Base-by-base conservation (phyloP, 2,113 vertebrate species). In the Cricetomys ansorgei region DNA sequence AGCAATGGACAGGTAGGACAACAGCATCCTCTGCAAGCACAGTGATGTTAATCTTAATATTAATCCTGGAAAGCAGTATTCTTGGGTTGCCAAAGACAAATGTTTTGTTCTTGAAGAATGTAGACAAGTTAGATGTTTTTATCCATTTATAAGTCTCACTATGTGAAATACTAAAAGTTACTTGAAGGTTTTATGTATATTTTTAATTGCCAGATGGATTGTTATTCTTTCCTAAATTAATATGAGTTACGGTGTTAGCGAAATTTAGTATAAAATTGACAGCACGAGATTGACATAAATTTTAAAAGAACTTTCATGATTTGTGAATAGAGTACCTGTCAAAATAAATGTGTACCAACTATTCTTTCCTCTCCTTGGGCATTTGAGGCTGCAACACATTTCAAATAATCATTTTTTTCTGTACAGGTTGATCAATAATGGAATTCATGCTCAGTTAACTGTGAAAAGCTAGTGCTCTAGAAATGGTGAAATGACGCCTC, bases 221-320 rank as follows among this genome's bases (percentile, higher is more conserved):
- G 27, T 65, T 73, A 88, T 10, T n/a, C 34, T 10, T 75, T 75
- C 65, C 7, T 80, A 2, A 88, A n/a, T 81, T 81, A 93, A 75
- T 43, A 19, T 67, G 27, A 7, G 8, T 1, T 40, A 12, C 43
- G 53, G 12, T 73, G 34, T 84, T 85, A 57, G 62, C 16, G 7
- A 62, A 90, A 92, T 64, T 40, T n/a, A 12, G 80, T 73, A 76
- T 88, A 13, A 3, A 93, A 85, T 67, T 75, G 69, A 89, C 7
- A 40, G 1, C 9, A 79, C 76, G 31, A 7, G 1, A 80, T 11
- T 31, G 17, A 23, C 29, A 16, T 67, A 55, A 15, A 48, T 85
- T 94, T 96, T 85, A 31, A 79, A 86, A 57, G 9, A 79, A 40
- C 48, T 92, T 91, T 93, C 6, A 34, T 50, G 88, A 83, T 89